A percentile compares a stretch with the other conserved stretches of the same genome.
Conservation (phyloP, 1,140 invertebrate species). For the Euwallacea similis region DNA sequence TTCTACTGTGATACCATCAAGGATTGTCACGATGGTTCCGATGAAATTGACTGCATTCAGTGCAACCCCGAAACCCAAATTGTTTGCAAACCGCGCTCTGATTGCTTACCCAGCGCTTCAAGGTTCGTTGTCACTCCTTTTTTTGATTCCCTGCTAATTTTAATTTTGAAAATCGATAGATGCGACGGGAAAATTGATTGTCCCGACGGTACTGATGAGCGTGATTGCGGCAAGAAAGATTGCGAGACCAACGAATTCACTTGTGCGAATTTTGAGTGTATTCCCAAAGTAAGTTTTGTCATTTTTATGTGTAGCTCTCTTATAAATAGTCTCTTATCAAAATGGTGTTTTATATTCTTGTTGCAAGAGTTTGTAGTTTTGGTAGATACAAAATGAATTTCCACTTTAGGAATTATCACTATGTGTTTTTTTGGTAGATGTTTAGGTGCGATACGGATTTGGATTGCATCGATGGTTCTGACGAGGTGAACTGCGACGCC, state of each 20-base stretch:
- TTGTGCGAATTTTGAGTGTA: conserved; percentile 62
- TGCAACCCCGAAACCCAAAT: conserved; percentile 63
- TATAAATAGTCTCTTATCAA: too few relatives aligned
- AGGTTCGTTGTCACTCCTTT: conserved; percentile 4
- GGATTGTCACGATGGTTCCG: conserved; percentile 72
- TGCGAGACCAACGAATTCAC: conserved; percentile 62
- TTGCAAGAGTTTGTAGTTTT: conserved; percentile 44
- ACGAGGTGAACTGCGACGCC: conserved; percentile 65
- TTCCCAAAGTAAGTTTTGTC: conserved; percentile 51
- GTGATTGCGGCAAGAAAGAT: conserved; percentile 49
- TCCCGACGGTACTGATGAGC: conserved; percentile 66
- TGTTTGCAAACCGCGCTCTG: conserved; percentile 55
- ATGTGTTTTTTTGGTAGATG: conserved; percentile 43
- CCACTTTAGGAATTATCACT: too few relatives aligned
- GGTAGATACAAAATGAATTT: too few relatives aligned
- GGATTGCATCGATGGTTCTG: conserved; percentile 71
- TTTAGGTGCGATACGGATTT: conserved; percentile 71
- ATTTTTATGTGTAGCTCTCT: conserved; percentile 43
- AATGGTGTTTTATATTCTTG: background rate
- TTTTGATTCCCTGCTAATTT: background rate
- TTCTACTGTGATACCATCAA: conserved; percentile 73
- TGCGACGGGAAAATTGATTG: conserved; percentile 49
- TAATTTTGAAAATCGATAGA: background rate
- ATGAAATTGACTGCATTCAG: conserved; percentile 65
- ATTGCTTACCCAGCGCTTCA: conserved; percentile 42